Evolutionary conservation across 2,797 vertebrate species (phyloP), one percentile per base, ranked within the genome.

Genomic region (Threskiornis aethiopicus): DNA sequence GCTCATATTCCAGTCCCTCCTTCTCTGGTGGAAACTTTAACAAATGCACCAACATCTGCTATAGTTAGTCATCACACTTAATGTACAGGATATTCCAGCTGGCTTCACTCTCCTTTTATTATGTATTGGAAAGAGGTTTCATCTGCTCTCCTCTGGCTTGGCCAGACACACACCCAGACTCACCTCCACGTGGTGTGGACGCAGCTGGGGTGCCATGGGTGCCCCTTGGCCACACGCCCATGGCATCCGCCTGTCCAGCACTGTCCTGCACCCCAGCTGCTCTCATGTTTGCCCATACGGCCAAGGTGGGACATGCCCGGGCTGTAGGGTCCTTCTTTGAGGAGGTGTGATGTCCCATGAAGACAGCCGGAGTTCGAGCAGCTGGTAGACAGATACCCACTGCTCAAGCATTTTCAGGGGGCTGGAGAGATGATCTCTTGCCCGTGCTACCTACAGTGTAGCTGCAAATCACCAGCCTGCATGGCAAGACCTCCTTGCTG

Each of bases 81-180:
- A 97, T 97, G 96, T 96, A 97, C 95, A 96, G 91, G 93, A 96
- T 87, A 95, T 96, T 96, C 96, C 96, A 97, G 96, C 95, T 97
- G 96, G 96, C 96, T 97, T 87, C 93, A 5, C 95, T 96, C 96
- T 95, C 91, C 83, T 93, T 96, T 96, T 95, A 97, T 97, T 95
- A 97, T 96, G 96, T 97, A 96, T 96, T 96, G 96, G 96, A 97
- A 97, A 97, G 96, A 96, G 89, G 95, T 96, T 96, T 96, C 96
- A 89, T 94, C 92, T 96, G 91, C 3, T 9, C 90, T 96, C 87
- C 94, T 95, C 84, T 77, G 92, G 89, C 90, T 96, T 96, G 96
- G 96, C 95, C 91, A 96, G 96, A 97, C 95, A 75, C 84, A 89
- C 16, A 9, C 81, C 90, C 96, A 96, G 93, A 93, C 96, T 96